Evolutionary conservation across 2,888 invertebrate species (phyloP).

Genomic region (Noctua janthe): DNA sequence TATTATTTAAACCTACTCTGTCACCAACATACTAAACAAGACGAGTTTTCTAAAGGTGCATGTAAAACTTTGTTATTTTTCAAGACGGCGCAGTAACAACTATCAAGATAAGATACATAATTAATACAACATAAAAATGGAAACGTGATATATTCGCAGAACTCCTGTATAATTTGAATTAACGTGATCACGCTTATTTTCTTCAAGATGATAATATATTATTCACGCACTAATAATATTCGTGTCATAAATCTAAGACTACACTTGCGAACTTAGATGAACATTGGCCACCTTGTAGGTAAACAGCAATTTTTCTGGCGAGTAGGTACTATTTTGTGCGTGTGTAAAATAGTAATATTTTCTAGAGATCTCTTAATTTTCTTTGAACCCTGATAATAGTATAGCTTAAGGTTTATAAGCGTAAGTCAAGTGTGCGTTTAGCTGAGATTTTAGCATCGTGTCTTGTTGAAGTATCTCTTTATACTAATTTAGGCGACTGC

Average conservation of each 20-base stretch:
- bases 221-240: neutral
- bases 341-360: neutral
- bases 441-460: no score
- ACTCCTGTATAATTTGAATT: constrained; percentile 42
- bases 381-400: neutral
- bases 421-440: neutral
- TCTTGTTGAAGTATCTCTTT: neutral
- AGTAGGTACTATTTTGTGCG: neutral
- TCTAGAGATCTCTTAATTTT: neutral
- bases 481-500: neutral
- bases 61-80: constrained; percentile 16
- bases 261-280: neutral
- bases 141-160: constrained; percentile 50
- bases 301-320: neutral
- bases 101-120: constrained; percentile 17
- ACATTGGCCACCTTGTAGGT: neutral
- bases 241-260: constrained; percentile 8
- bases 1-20: neutral
- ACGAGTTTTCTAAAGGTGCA: constrained; percentile 11
- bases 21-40: neutral
- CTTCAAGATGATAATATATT: constrained; percentile 2
- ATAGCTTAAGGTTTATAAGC: neutral
- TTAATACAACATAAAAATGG: constrained; percentile 46
- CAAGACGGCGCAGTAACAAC: constrained; percentile 1
- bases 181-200: constrained; percentile 38